Evolutionary conservation across 2,888 invertebrate species (phyloP).

Genomic region (Phlogophora meticulosa): DNA sequence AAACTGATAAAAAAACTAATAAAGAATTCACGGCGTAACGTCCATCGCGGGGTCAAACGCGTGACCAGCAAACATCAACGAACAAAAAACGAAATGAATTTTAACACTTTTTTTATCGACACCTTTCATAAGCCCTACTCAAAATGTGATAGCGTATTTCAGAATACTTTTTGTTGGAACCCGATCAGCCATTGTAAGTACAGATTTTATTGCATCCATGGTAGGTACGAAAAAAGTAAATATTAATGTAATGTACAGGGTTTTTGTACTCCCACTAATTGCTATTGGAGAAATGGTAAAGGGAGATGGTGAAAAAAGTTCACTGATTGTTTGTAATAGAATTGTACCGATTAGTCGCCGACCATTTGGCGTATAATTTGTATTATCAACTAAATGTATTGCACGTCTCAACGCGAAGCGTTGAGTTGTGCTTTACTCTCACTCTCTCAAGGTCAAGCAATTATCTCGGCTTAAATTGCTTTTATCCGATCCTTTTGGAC

Average conservation of each 20-base stretch:
- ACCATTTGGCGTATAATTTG: too few species aligned
- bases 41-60: conserved; percentile 52
- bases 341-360: too few species aligned
- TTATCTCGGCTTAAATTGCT: too few species aligned
- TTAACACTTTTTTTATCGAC: conserved; percentile 41
- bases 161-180: conserved; percentile 41
- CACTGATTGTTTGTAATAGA: not conserved
- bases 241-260: conserved; percentile 12
- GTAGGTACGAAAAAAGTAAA: conserved; percentile 23
- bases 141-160: conserved; percentile 46
- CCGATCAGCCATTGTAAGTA: conserved; percentile 34
- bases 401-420: too few species aligned
- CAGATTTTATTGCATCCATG: conserved; percentile 18
- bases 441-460: too few species aligned
- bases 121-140: conserved; percentile 47
- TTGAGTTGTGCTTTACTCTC: too few species aligned
- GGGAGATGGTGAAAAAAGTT: conserved; percentile 3
- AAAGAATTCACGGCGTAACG: conserved; percentile 39
- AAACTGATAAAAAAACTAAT: conserved; percentile 55
- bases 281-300: conserved; percentile 12
- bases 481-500: too few species aligned
- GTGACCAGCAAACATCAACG: conserved; percentile 49
- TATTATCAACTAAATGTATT: too few species aligned
- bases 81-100: conserved; percentile 42
- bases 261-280: conserved; percentile 23